A percentile compares a stretch with the other conserved stretches of the same genome.
phyloP scores from a whole-genome alignment of 2,888 invertebrate genomes.

The Ormia ochracea region DNA sequence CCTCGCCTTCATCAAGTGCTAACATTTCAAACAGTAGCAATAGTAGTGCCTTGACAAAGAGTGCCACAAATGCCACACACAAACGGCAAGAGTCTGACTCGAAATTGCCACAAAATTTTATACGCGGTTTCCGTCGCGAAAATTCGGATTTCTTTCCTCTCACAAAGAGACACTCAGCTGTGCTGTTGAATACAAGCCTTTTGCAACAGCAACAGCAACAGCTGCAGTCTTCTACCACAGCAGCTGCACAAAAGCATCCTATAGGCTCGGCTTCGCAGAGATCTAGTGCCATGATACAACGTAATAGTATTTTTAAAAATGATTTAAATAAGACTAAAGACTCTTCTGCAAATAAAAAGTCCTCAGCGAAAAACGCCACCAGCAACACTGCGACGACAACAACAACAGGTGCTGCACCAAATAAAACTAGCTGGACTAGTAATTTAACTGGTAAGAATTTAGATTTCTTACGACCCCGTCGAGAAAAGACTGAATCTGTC shows the following conservation, averaged over 20 bases:
- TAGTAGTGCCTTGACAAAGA: conserved; percentile 70
- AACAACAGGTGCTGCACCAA: conserved; percentile 57
- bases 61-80: conserved; percentile 79
- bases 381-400: conserved; percentile 39
- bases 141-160: conserved; percentile 90
- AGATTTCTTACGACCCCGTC: conserved; percentile 82
- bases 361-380: conserved; percentile 42
- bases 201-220: conserved; percentile 61
- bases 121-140: conserved; percentile 88
- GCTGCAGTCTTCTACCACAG: conserved; percentile 76
- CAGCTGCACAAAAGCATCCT: conserved; percentile 73
- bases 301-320: conserved; percentile 77
- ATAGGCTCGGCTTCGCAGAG: conserved; percentile 76
- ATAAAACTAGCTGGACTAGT: conserved; percentile 73
- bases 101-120: conserved; percentile 84
- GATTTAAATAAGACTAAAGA: conserved; percentile 54
- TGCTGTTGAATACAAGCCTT: conserved; percentile 76
- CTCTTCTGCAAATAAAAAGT: conserved; percentile 47
- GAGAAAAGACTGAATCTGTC: conserved; percentile 93
- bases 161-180: conserved; percentile 86
- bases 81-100: conserved; percentile 86
- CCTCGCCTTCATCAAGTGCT: conserved; percentile 49
- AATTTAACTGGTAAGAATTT: conserved; percentile 71
- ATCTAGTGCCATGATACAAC: conserved; percentile 84
- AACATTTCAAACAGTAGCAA: conserved; percentile 23